A percentile compares a stretch with the other conserved stretches of the same genome.
phyloP scores from a whole-genome alignment of 2,113 vertebrate species.

The Lepus americanus region DNA sequence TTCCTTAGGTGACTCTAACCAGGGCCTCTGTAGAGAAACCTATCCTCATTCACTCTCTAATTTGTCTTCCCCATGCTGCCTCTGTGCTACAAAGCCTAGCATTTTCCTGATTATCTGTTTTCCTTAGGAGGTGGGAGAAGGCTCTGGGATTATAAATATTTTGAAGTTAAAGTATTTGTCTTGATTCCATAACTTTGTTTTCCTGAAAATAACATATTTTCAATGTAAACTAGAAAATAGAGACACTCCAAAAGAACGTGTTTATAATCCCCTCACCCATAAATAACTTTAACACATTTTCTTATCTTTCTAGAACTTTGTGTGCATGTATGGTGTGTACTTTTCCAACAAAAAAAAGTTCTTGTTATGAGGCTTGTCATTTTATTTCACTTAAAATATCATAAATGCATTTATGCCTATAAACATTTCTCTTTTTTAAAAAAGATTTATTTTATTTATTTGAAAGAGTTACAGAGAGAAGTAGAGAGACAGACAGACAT shows the following conservation, averaged over 20 bases:
- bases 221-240: slow-evolving; percentile 9
- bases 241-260: not conserved
- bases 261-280: not conserved
- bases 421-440: not conserved
- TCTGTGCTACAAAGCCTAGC: not conserved
- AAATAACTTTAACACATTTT: not conserved
- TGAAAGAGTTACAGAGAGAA: too few species aligned
- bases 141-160: slow-evolving; percentile 6
- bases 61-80: not conserved
- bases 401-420: not conserved
- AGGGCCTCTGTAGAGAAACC: not conserved
- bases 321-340: not conserved
- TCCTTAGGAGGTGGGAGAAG: not conserved
- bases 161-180: slow-evolving; percentile 4
- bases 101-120: not conserved
- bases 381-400: not conserved
- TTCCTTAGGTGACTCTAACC: not conserved
- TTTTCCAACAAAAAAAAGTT: not conserved
- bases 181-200: not conserved
- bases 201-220: slow-evolving; percentile 16
- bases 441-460: too few species aligned
- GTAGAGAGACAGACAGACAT: too few species aligned
- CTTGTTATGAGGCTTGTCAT: not conserved
- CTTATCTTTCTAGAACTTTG: not conserved
- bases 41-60: not conserved